Evolutionary conservation across 1,140 invertebrate species (phyloP), one percentile per base, ranked within the genome.

Genomic region (Saccostrea echinata): DNA sequence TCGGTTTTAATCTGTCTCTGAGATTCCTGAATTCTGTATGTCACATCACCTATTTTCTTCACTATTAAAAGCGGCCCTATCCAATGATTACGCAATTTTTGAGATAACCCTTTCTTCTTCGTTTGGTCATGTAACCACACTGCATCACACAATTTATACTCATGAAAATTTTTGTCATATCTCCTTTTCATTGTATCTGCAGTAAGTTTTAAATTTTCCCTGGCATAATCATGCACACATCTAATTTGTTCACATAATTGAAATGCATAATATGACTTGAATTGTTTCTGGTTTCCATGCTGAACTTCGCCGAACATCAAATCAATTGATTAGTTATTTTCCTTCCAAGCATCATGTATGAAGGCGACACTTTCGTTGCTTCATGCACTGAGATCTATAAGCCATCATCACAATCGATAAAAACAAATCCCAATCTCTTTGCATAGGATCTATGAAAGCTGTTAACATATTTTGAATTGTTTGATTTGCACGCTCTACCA

Each of bases 21-120:
- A 18, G 3, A n/a, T 53, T 84, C 80, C 61, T 89, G 81, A 18
- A 89, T 87, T 82, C 82, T 86, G 21, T 86, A 89, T 30, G 86
- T 82, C 18, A 89, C 8, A 61, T 89, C 85, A 57, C 61, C 84
- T 1, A 89, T 52, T 51, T 76, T 64, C 51, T 89, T 53, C 2
- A 43, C 51, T 27, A 89, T 84, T 11, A 57, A 24, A 51, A 83
- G 84, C 21, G 61, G 84, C 6, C 88, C 85, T 30, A 35, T 68
- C 85, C 88, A 89, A 43, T 85, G 64, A 81, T 71, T 33, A 21
- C 68, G 57, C 9, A 89, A 43, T 33, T 43, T 43, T 52, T 55
- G 57, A 80, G 81, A 76, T 84, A 86, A 84, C 13, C 83, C 83
- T 16, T 43, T 30, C 55, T 76, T n/a, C 30, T 43, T 51, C 13